Conservation (phyloP, 2,888 invertebrate genomes). For the Caenorhabditis imperialis region DNA sequence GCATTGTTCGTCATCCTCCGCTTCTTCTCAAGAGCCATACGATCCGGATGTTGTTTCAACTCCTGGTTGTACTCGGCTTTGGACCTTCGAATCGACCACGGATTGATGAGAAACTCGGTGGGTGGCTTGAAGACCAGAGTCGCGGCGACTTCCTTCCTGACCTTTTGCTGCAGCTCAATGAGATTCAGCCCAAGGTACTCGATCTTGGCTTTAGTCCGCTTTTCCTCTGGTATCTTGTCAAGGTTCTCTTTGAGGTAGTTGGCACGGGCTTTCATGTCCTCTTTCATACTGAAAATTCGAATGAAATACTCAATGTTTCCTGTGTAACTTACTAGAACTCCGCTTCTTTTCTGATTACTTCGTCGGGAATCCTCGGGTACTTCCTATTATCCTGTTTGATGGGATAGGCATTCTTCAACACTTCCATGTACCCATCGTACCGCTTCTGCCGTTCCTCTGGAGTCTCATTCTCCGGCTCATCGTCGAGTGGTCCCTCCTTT, state of each 20-base stretch:
- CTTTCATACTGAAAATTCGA: conserved; percentile 72
- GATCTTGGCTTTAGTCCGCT: conserved; percentile 92
- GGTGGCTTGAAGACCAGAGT: conserved; percentile 95
- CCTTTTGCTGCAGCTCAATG: conserved; percentile 89
- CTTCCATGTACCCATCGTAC: conserved; percentile 5
- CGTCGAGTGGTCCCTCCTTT: background rate
- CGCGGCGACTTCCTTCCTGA: conserved; percentile 80
- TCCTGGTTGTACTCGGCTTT: conserved; percentile 90
- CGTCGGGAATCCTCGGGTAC: background rate
- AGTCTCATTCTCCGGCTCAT: conserved; percentile 4
- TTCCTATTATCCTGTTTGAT: background rate
- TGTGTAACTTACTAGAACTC: conserved; percentile 19
- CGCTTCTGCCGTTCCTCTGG: conserved; percentile 7
- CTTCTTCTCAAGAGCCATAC: conserved; percentile 95
- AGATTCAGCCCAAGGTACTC: conserved; percentile 93
- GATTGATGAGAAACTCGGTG: conserved; percentile 94
- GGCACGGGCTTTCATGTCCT: conserved; percentile 91
- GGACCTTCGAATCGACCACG: conserved; percentile 95
- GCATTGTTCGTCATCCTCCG: conserved; percentile 96
- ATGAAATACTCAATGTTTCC: too few relatives aligned
- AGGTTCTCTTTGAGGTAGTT: conserved; percentile 89
- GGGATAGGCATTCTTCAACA: conserved; percentile 24
- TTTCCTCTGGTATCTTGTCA: conserved; percentile 88
- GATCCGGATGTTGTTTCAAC: conserved; percentile 97
- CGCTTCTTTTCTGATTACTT: conserved; percentile 14